Evolutionary conservation across 2,797 vertebrate genomes (phyloP).

Genomic region (Falco biarmicus): DNA sequence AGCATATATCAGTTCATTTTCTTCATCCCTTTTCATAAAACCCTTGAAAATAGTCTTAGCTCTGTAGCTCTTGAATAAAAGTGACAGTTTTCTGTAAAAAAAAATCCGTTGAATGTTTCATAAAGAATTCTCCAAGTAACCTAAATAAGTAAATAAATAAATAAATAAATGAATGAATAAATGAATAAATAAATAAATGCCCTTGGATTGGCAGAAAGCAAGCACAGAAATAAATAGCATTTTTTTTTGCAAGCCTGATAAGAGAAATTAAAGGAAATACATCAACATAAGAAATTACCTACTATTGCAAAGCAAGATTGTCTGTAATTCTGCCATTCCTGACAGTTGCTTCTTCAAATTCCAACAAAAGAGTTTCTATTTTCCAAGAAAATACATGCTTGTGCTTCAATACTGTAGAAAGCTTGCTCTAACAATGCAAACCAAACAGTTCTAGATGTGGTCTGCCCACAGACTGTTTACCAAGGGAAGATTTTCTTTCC

Average conservation of each 20-base stretch:
- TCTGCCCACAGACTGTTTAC: neutral
- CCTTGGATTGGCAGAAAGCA: neutral
- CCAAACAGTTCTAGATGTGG: neutral
- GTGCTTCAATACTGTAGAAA: neutral
- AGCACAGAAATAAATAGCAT: neutral
- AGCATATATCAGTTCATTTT: neutral
- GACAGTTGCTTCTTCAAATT: neutral
- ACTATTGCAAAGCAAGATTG: neutral
- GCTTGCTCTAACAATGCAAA: neutral
- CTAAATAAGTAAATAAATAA: no score
- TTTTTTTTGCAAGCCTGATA: neutral
- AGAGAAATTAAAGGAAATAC: neutral
- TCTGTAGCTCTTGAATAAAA: neutral
- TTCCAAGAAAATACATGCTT: neutral
- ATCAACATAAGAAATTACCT: neutral
- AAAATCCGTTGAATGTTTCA: neutral
- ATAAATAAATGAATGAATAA: no score
- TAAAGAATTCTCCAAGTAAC: neutral
- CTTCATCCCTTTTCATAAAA: neutral
- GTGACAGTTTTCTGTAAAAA: neutral
- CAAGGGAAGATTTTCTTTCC: neutral
- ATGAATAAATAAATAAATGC: no score
- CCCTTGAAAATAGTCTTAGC: neutral
- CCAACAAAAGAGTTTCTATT: neutral
- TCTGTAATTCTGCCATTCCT: neutral